A percentile compares a stretch with the other conserved stretches of the same genome.
These are phyloP conservation scores for Montifringilla adamsi DNA, from an alignment of 2,113 vertebrate genomes.

Conservation along the genomic window DNA sequence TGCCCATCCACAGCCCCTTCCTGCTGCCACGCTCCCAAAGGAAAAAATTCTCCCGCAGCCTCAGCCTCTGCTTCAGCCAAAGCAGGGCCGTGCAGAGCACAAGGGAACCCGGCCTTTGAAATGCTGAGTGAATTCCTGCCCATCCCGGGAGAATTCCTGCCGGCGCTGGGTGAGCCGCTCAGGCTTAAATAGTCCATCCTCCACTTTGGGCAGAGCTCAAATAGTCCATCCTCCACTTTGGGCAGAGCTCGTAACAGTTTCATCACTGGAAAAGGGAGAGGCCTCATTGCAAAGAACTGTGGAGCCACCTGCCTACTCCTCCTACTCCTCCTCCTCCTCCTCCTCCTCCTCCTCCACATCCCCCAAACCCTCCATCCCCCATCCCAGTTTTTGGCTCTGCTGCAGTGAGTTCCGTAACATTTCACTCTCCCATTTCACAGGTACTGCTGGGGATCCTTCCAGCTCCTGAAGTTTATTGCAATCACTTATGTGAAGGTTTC, in stretches of 20 bases:
- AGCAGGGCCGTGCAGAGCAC: rapidly evolving
- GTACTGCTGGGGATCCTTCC: not conserved
- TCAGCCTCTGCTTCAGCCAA: not conserved
- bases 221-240: not conserved
- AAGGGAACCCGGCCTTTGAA: rapidly evolving
- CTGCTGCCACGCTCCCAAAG: not conserved
- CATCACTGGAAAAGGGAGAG: not conserved
- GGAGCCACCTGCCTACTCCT: not conserved
- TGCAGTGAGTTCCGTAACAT: not conserved
- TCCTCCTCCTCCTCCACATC: not conserved
- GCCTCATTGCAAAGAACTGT: not conserved
- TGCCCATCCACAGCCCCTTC: not conserved
- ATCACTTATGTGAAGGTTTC: not conserved
- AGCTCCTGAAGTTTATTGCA: not conserved
- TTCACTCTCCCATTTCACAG: not conserved
- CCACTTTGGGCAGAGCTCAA: not conserved
- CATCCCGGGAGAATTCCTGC: not conserved
- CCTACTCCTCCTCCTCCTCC: not conserved
- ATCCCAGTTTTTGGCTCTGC: not conserved
- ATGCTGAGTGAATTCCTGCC: not conserved
- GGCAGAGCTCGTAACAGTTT: not conserved
- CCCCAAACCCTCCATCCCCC: not conserved
- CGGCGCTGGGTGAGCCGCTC: not conserved
- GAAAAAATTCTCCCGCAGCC: rapidly evolving
- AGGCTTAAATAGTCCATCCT: not conserved